Evolutionary conservation across 2,113 vertebrate genomes (phyloP).

Genomic region (Mesitornis unicolor): DNA sequence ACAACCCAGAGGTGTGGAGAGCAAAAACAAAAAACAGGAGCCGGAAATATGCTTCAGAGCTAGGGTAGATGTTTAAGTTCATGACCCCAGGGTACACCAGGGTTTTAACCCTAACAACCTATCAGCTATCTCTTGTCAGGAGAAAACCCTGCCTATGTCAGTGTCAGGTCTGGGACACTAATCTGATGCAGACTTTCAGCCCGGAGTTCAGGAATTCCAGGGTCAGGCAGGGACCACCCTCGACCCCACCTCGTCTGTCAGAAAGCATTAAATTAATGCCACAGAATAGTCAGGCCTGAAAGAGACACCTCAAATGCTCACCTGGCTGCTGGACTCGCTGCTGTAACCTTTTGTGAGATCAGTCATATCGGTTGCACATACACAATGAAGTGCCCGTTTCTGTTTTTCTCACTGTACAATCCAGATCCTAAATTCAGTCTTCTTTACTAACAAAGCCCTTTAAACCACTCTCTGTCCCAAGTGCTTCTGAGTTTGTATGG

Average conservation of each 20-base stretch:
- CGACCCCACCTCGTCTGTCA: neutral
- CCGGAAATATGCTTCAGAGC: neutral
- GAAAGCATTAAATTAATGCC: conserved; percentile 2
- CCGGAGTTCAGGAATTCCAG: neutral
- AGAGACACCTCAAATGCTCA: neutral
- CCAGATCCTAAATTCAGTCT: neutral
- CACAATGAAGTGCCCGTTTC: neutral
- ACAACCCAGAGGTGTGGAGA: neutral
- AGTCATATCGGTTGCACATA: accelerated
- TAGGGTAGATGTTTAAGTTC: neutral
- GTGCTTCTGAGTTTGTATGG: neutral
- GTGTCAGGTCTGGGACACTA: neutral
- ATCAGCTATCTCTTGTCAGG: neutral
- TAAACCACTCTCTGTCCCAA: neutral
- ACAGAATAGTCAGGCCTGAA: neutral
- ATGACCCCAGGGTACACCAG: neutral
- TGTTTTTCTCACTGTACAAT: neutral
- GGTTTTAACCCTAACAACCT: neutral
- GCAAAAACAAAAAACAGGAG: neutral
- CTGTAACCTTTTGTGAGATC: neutral
- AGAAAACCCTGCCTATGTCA: neutral
- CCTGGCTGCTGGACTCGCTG: neutral
- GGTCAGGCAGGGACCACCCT: neutral
- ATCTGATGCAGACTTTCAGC: neutral
- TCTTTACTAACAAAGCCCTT: neutral